Evolutionary conservation across 23 tunicate genomes (phyloP).

Genomic region (Styela clava): DNA sequence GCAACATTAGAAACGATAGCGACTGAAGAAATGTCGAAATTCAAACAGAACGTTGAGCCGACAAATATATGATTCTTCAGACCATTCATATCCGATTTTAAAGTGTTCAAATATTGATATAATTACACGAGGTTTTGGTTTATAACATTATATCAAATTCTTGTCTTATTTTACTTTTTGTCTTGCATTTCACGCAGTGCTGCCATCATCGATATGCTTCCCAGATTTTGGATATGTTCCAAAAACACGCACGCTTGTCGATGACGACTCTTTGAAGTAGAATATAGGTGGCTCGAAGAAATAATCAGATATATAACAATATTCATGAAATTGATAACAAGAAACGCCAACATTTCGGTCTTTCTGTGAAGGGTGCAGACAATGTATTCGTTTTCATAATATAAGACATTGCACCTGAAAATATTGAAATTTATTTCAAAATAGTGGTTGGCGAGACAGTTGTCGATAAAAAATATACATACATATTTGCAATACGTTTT

Average conservation of each 20-base stretch:
- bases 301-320: not conserved
- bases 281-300: not conserved
- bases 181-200: not conserved
- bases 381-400: not conserved
- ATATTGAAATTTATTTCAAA: too few species aligned
- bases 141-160: too few species aligned
- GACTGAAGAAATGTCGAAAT: too few species aligned
- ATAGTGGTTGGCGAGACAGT: too few species aligned
- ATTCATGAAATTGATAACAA: not conserved
- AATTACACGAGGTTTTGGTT: too few species aligned
- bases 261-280: not conserved
- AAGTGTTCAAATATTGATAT: too few species aligned
- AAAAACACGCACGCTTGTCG: constrained; percentile 1
- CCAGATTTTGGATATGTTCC: constrained; percentile 3
- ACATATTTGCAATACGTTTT: too few species aligned
- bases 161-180: not conserved
- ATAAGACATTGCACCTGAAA: constrained; percentile 5
- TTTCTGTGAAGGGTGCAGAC: constrained; percentile 10
- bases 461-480: too few species aligned
- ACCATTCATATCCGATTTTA: too few species aligned
- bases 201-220: constrained; percentile 13
- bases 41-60: too few species aligned
- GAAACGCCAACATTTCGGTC: constrained; percentile 5
- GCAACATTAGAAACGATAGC: too few species aligned
- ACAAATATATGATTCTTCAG: too few species aligned